These are phyloP conservation scores for Bungarus multicinctus DNA, from an alignment of 2,113 vertebrate species.

Conservation along the genomic window DNA sequence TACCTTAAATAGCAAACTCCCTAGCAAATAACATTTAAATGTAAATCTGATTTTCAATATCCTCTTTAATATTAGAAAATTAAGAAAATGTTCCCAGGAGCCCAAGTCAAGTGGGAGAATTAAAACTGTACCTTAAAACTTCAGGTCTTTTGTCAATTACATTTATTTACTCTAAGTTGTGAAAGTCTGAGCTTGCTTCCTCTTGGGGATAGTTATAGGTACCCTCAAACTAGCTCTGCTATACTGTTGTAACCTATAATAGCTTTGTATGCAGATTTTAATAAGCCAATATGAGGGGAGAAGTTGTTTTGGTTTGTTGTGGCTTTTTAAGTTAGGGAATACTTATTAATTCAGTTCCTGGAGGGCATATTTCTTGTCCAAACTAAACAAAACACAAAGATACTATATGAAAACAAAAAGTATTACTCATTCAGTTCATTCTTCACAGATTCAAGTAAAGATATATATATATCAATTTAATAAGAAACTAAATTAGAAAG, in stretches of 20 bases:
- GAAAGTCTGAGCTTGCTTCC: constrained; percentile 24
- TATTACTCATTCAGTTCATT: not conserved
- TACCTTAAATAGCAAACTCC: constrained; percentile 39
- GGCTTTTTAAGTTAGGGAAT: constrained; percentile 15
- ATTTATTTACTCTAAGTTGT: not conserved
- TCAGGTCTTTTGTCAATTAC: not conserved
- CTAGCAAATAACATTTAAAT: constrained; percentile 28
- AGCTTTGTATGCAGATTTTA: constrained; percentile 2
- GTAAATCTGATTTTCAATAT: constrained; percentile 30
- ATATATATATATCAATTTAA: constrained; percentile 32
- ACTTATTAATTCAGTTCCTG: not conserved
- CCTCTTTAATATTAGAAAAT: constrained; percentile 27
- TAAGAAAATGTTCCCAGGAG: not conserved
- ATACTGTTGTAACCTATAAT: constrained; percentile 17
- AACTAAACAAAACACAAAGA: constrained; percentile 23
- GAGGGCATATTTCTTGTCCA: constrained; percentile 15
- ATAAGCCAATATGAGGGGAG: constrained; percentile 2
- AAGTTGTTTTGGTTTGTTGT: not conserved
- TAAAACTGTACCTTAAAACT: constrained; percentile 25
- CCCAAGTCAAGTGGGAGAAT: not conserved
- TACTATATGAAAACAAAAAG: constrained; percentile 5
- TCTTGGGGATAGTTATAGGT: not conserved
- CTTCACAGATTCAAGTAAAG: constrained; percentile 9
- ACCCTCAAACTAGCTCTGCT: not conserved
- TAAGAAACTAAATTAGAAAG: constrained; percentile 20